Base-by-base conservation (phyloP, 2,888 invertebrate genomes). In the Apamea epomidion region DNA sequence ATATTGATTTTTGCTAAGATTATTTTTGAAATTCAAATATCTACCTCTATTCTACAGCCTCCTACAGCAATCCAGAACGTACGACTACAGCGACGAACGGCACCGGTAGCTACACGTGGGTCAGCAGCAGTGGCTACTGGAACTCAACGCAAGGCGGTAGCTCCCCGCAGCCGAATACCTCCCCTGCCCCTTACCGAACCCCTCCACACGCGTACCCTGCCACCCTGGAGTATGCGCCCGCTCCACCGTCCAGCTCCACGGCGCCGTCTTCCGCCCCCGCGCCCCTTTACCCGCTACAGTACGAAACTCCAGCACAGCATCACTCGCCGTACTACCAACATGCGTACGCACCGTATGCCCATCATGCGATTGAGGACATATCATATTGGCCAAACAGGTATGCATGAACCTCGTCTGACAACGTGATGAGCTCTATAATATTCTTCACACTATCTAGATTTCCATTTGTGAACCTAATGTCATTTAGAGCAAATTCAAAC, bases 381-480 rank as follows among this genome's bases (percentile, higher is more conserved):
- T 96, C 97, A 0, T 97, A 97, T 83, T 97, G 97, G 97, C 96
- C 96, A 60, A 97, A 97, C 88, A 94, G 97, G 97, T 79, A 65
- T 16, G 51, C 48, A 37, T 72, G 7, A 54, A 42, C 25, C 7
- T 42, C 29, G 14, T 51, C 51, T 64, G 29, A 29, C 25, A 42
- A 74, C n/a, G 21, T 67, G 54, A 48, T 58, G 21, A 42, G 37
- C 29, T 69, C 0, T 8, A 48, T 48, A 51, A 18, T 42, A 29
- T 78, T 76, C 16, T 29, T 48, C 21, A 32, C 8, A 58, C 6
- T 42, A 32, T 42, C 29, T 32, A 65, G 0, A 64, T 42, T n/a
- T 73, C 18, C 25, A 54, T 25, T 69, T 75, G 25, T 29, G 14
- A 71, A 48, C 7, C 1, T 48, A 67, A 21, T n/a, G 6, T 29